Evolutionary conservation across 2,797 vertebrate species (phyloP).

Genomic region (Falco biarmicus): DNA sequence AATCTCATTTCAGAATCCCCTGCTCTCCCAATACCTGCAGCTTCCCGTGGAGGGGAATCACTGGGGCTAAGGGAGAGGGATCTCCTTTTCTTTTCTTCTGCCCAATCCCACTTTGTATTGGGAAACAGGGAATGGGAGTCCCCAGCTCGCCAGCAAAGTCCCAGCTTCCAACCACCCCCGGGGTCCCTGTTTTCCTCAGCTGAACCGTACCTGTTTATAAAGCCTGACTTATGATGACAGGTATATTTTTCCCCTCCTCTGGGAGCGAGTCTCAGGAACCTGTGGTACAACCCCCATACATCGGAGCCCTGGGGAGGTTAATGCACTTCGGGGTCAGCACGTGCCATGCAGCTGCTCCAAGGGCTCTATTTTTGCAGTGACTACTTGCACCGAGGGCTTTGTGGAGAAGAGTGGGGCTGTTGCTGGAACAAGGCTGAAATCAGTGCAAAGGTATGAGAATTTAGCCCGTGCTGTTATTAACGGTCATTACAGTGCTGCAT

Average conservation of each 20-base stretch:
- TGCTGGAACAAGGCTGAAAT: background rate
- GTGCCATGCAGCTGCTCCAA: background rate
- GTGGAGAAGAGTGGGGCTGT: background rate
- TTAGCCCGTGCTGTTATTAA: background rate
- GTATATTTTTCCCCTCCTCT: background rate
- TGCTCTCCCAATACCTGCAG: accelerated
- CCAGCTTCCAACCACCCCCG: accelerated
- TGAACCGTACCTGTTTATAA: background rate
- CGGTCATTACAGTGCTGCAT: background rate
- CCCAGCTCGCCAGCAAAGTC: background rate
- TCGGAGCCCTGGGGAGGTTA: background rate
- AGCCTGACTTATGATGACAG: background rate
- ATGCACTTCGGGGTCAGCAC: accelerated
- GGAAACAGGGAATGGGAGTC: background rate
- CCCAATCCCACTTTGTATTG: background rate
- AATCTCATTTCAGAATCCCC: background rate
- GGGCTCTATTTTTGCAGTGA: background rate
- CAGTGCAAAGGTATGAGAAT: background rate
- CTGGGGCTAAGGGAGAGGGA: background rate
- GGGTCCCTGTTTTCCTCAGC: background rate
- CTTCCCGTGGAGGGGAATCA: background rate
- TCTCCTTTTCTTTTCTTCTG: background rate
- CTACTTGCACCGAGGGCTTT: background rate
- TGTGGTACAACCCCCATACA: background rate
- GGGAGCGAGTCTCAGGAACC: background rate